These are phyloP conservation scores for Sebastes iracundus DNA, from an alignment of 2,797 vertebrate genomes.

Conservation along the genomic window DNA sequence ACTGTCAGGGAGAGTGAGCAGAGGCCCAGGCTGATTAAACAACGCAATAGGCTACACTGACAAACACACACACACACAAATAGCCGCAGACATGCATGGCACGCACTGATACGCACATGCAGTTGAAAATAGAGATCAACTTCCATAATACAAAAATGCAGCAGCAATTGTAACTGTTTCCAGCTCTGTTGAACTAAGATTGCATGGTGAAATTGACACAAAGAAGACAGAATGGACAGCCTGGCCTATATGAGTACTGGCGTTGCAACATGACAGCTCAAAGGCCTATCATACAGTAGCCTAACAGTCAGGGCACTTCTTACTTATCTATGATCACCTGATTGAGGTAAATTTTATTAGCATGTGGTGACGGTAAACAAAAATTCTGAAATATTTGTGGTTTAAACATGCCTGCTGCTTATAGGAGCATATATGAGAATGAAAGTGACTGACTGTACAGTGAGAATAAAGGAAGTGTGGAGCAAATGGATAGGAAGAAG, in stretches of 20 bases:
- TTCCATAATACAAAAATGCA: neutral
- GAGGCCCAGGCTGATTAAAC: conserved; percentile 40
- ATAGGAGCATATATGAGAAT: neutral
- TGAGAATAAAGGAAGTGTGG: conserved; percentile 30
- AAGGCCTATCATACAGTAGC: neutral
- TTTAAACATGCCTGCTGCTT: neutral
- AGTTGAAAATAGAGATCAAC: neutral
- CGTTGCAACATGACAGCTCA: conserved; percentile 22
- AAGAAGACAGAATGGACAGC: conserved; percentile 15
- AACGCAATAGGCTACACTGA: neutral
- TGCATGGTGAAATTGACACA: conserved; percentile 24
- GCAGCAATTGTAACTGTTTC: neutral
- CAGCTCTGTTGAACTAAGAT: neutral
- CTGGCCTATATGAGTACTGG: neutral
- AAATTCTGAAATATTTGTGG: neutral
- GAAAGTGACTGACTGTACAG: neutral
- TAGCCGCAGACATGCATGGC: neutral
- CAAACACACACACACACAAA: neutral
- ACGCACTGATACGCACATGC: conserved; percentile 1
- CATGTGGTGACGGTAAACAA: conserved; percentile 22
- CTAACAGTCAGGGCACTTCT: conserved; percentile 13
- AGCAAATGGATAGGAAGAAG: conserved; percentile 35
- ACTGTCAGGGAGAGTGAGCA: conserved; percentile 77
- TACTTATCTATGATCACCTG: conserved; percentile 57
- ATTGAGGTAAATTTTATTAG: conserved; percentile 37